phyloP scores from a whole-genome alignment of 2,888 invertebrate genomes.

The Troides aeacus region DNA sequence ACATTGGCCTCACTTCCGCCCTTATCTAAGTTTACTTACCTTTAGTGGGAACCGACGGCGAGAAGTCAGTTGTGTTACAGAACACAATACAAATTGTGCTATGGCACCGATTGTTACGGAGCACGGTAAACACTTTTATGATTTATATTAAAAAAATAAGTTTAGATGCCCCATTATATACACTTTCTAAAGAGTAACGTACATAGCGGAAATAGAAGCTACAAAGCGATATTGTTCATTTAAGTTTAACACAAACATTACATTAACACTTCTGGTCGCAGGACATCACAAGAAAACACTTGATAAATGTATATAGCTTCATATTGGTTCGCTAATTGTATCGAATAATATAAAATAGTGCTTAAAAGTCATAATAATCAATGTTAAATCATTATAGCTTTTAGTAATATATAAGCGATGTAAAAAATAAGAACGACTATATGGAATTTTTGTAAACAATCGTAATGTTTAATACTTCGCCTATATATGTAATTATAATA shows the following conservation, averaged over 20 bases:
- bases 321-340: too few species aligned
- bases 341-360: too few species aligned
- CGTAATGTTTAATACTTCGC: constrained; percentile 8
- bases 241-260: neutral
- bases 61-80: constrained; percentile 52
- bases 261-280: too few species aligned
- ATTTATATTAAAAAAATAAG: neutral
- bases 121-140: neutral
- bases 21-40: constrained; percentile 71
- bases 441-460: neutral
- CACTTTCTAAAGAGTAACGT: neutral
- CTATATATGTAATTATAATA: constrained; percentile 3
- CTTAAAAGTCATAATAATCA: too few species aligned
- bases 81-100: constrained; percentile 28
- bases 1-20: constrained; percentile 74
- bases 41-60: constrained; percentile 61
- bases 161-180: too few species aligned
- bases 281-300: too few species aligned
- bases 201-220: neutral
- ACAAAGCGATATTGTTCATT: neutral
- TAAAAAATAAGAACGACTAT: too few species aligned
- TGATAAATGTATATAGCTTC: too few species aligned
- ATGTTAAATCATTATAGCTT: too few species aligned
- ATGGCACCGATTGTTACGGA: constrained; percentile 23
- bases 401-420: too few species aligned